Evolutionary conservation across 2,888 invertebrate species (phyloP).

Genomic region (Melinaea menophilus): DNA sequence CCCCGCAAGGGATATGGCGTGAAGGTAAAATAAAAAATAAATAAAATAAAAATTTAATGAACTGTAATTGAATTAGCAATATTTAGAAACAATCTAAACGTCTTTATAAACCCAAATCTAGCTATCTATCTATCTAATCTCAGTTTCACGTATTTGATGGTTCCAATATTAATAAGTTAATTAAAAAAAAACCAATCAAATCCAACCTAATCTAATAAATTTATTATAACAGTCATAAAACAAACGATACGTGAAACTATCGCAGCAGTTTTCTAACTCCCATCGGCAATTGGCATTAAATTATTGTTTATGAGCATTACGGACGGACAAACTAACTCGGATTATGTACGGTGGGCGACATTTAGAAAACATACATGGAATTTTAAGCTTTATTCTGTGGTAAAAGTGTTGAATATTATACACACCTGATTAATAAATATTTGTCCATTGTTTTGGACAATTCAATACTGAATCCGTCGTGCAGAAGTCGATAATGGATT

Average conservation of each 20-base stretch:
- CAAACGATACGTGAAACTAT: slow-evolving; percentile 7
- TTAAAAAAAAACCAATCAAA: not conserved
- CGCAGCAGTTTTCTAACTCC: slow-evolving; percentile 28
- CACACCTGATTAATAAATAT: not conserved
- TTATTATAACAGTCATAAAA: slow-evolving; percentile 3
- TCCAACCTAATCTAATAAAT: not conserved
- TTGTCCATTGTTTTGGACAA: slow-evolving; percentile 14
- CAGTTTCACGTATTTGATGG: no score
- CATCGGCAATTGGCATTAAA: slow-evolving; percentile 34
- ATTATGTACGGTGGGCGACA: slow-evolving; percentile 15
- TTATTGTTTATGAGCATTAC: slow-evolving; percentile 36
- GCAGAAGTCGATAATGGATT: slow-evolving; percentile 22
- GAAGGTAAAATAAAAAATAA: no score
- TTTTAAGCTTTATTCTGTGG: not conserved
- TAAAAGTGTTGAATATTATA: not conserved
- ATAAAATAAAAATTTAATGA: no score
- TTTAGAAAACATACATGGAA: not conserved
- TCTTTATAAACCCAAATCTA: no score
- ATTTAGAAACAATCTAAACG: no score
- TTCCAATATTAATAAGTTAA: no score
- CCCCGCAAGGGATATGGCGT: no score
- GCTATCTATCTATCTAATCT: no score
- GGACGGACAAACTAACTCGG: slow-evolving; percentile 28
- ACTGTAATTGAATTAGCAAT: no score
- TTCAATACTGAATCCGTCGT: slow-evolving; percentile 18